These are phyloP conservation scores for Micromussa lordhowensis DNA, from an alignment of 92 coral and sea anemone genomes.

Conservation along the genomic window DNA sequence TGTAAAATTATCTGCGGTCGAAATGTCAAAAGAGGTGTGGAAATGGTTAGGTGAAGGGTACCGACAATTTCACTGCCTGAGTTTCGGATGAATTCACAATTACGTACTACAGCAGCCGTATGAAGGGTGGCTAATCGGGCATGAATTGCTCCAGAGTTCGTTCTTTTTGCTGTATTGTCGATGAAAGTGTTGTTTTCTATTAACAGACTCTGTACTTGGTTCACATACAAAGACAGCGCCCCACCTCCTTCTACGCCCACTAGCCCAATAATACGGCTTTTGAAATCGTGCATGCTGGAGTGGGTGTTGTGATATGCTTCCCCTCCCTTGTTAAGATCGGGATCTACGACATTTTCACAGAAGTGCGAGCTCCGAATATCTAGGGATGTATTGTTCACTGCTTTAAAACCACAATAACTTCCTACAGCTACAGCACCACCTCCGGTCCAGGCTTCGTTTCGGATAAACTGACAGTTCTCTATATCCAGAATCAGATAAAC, in stretches of 20 bases:
- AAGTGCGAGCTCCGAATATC: constrained; percentile 22
- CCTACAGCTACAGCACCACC: constrained; percentile 41
- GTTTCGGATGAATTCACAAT: constrained; percentile 23
- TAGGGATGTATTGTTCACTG: neutral
- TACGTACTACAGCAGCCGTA: neutral
- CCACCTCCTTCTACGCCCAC: constrained; percentile 27
- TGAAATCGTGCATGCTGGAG: no score
- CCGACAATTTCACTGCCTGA: neutral
- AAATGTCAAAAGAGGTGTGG: neutral
- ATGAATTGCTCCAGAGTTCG: constrained; percentile 1
- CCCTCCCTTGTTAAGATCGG: no score
- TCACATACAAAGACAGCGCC: constrained; percentile 13
- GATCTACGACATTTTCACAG: neutral
- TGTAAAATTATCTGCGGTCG: neutral
- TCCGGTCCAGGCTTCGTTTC: constrained; percentile 3
- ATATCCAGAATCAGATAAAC: constrained; percentile 1
- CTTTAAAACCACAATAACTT: neutral
- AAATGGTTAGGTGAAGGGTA: neutral
- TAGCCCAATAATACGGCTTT: neutral
- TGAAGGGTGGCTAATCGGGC: neutral
- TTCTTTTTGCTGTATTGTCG: neutral
- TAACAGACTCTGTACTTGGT: neutral
- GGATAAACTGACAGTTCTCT: constrained; percentile 7
- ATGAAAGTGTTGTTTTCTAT: neutral
- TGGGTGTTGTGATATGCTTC: no score